Conservation (phyloP, 2,113 vertebrate genomes). For the Acinonyx jubatus region DNA sequence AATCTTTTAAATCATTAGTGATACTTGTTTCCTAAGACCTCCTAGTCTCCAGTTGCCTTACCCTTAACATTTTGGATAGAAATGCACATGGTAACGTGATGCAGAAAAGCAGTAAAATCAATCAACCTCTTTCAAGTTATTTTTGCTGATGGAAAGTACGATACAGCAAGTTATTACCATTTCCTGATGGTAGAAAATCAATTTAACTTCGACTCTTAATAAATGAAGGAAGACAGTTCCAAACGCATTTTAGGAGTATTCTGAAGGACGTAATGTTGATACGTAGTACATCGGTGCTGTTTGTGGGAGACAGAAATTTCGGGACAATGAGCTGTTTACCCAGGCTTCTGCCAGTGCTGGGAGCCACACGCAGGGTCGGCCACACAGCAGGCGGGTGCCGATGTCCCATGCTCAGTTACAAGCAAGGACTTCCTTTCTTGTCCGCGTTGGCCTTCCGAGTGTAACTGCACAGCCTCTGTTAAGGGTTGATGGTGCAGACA, state of each 20-base stretch:
- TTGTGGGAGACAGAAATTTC: not conserved
- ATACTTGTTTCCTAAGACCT: not conserved
- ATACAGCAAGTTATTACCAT: not conserved
- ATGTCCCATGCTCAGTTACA: accelerated
- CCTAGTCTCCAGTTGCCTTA: not conserved
- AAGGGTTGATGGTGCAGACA: not conserved
- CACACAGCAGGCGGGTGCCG: accelerated
- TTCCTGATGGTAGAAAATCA: not conserved
- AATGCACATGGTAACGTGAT: not conserved
- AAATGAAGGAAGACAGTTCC: not conserved
- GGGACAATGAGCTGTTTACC: not conserved
- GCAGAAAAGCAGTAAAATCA: not conserved
- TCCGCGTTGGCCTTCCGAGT: not conserved
- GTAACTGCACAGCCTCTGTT: no score
- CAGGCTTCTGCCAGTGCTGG: not conserved
- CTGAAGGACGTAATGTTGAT: not conserved
- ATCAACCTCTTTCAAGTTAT: not conserved
- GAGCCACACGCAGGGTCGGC: accelerated
- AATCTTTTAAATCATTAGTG: not conserved
- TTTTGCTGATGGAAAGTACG: not conserved
- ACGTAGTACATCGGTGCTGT: accelerated
- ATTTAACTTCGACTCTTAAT: not conserved
- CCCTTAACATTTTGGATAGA: not conserved
- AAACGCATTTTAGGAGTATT: not conserved
- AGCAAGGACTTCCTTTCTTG: accelerated